Conservation (phyloP, 2,113 vertebrate genomes). For the Solea senegalensis region DNA sequence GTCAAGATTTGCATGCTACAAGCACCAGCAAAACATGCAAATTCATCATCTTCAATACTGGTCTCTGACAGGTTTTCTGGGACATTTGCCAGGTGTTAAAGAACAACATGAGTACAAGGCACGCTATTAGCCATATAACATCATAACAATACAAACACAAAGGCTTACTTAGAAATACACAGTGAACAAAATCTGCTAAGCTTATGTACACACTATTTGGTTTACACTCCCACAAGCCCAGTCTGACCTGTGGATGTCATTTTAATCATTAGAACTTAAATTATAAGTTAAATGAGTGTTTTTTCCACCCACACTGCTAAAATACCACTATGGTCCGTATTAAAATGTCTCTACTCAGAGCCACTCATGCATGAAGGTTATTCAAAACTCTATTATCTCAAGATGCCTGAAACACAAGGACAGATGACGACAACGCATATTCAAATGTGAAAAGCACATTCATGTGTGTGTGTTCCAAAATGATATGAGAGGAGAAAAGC, state of each 20-base stretch:
- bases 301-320: conserved; percentile 10
- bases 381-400: conserved; percentile 49
- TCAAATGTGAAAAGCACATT: conserved; percentile 46
- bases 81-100: conserved; percentile 36
- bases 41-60: conserved; percentile 49
- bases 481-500: conserved; percentile 30
- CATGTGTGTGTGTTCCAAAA: conserved; percentile 1
- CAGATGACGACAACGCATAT: conserved; percentile 13
- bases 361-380: conserved; percentile 15
- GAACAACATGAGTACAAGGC: conserved; percentile 1
- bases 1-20: conserved; percentile 63
- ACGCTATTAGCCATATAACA: not conserved
- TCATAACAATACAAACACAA: not conserved
- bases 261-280: conserved; percentile 10
- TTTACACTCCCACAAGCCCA: not conserved
- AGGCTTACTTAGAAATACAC: too few species aligned
- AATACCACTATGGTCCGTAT: conserved; percentile 8
- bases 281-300: not conserved
- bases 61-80: conserved; percentile 14
- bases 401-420: conserved; percentile 23
- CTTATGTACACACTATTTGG: not conserved
- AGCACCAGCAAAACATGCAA: conserved; percentile 35
- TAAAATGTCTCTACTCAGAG: conserved; percentile 24
- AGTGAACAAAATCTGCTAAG: not conserved
- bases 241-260: conserved; percentile 1